Base-by-base conservation (phyloP, 2,797 vertebrate genomes). In the Darevskia nairensis region DNA sequence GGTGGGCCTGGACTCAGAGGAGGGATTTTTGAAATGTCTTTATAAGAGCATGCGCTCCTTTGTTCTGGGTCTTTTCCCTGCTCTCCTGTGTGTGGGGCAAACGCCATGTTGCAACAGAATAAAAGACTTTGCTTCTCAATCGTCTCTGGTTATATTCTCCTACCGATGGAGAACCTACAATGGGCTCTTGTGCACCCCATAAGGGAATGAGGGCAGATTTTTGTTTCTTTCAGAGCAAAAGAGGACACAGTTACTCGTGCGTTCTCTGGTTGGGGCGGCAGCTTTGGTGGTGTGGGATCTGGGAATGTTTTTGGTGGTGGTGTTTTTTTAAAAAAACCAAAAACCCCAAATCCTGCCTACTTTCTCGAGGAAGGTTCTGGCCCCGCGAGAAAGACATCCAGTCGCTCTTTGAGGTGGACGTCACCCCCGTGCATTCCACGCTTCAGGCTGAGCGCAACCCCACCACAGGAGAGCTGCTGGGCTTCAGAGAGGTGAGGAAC, bases 361-460 rank as follows among this genome's bases (percentile, higher is more conserved):
- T 50, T 39, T 87, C 59, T 85, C 11, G 90, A 44, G 88, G 44
- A 91, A 99, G 98, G 88, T 95, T 98, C 94, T 97, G 95, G 94
- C 94, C 95, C 35, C 95, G 96, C 29, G 95, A 93, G 91, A 94
- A 90, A 4, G 91, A 96, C 64, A 84, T 97, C 2, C 97, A 98
- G 92, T 97, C 98, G 3, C 96, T 99, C 27, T 95, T 98, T 50
- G 95, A 96, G 68, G 95, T 95, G 66, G 39, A 93, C 6, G 89
- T 94, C 4, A 96, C 98, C 74, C 94, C 98, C 0, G 97, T 98
- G 64, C 98, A 98, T 89, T 98, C 98, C 0, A 97, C 97, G 4
- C 96, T 99, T 21, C 97, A 97, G 64, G 98, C 98, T 1, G 95
- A 98, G 89, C 97, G 98, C 96, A 98, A 99, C 91, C 97, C 98